Percentiles rank a stretch among this genome's conserved stretches.
phyloP scores from a whole-genome alignment of 2,888 invertebrate genomes.

The Mythimna albipuncta region DNA sequence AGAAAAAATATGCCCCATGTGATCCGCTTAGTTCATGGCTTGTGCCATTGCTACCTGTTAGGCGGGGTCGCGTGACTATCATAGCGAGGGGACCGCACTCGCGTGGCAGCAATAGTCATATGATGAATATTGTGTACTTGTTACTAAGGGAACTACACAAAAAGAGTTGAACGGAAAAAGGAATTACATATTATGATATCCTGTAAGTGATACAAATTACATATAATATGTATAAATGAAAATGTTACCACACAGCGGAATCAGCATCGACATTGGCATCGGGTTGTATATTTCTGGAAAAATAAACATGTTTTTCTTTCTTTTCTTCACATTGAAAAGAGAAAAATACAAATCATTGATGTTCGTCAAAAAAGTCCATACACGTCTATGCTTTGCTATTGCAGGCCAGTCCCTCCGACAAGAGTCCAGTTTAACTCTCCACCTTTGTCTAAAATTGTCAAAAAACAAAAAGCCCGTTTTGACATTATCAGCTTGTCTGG shows the following conservation, averaged over 20 bases:
- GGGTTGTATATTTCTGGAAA: no score
- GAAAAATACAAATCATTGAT: background rate
- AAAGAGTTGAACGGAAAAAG: slow-evolving; percentile 3
- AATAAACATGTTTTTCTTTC: no score
- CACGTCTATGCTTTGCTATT: no score
- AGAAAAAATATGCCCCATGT: background rate
- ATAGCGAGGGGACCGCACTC: slow-evolving; percentile 46
- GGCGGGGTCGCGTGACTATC: slow-evolving; percentile 57
- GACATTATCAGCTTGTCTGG: no score
- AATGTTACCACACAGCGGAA: no score
- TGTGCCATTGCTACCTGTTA: slow-evolving; percentile 36
- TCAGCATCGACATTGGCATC: no score
- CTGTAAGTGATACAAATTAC: background rate
- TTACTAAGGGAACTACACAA: slow-evolving; percentile 17
- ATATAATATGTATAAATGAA: background rate
- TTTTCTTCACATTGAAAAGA: background rate
- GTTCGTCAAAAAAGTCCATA: background rate
- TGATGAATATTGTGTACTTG: slow-evolving; percentile 47
- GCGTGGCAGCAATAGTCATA: slow-evolving; percentile 23
- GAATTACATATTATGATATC: no score
- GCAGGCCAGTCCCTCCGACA: background rate
- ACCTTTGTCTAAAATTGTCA: no score
- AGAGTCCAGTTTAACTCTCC: background rate
- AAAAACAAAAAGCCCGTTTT: no score
- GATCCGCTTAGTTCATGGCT: slow-evolving; percentile 26